phyloP scores from a whole-genome alignment of 2,888 invertebrate species.

The Tenthredo distinguenda region DNA sequence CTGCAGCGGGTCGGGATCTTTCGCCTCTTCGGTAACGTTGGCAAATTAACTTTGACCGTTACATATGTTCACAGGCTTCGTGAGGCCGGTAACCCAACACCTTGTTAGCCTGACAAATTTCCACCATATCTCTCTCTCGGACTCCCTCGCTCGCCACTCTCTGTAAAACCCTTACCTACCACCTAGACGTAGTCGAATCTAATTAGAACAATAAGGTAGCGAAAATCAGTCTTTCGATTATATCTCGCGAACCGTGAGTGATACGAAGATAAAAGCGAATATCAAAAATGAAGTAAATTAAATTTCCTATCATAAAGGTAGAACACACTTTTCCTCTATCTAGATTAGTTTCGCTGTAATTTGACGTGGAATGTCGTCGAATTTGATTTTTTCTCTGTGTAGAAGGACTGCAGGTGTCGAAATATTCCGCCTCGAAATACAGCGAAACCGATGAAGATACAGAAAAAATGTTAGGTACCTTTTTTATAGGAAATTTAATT shows the following conservation, averaged over 20 bases:
- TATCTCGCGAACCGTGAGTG: background rate
- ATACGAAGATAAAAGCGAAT: background rate
- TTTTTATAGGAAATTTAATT: background rate
- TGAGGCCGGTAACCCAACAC: constrained; percentile 73
- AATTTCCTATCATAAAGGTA: background rate
- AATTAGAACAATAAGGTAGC: background rate
- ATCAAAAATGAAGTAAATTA: background rate
- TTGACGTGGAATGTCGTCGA: background rate
- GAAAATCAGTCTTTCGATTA: background rate
- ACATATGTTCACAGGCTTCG: constrained; percentile 73
- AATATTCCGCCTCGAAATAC: background rate
- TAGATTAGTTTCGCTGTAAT: background rate
- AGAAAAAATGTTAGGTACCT: background rate
- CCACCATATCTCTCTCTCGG: constrained; percentile 64
- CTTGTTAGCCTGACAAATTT: constrained; percentile 76
- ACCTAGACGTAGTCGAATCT: background rate
- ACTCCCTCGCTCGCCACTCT: background rate
- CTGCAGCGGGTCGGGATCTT: background rate
- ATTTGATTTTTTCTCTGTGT: background rate
- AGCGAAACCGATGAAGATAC: background rate
- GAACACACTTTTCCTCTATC: background rate
- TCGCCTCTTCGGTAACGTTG: background rate
- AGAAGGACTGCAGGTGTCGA: background rate
- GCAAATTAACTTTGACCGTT: constrained; percentile 58
- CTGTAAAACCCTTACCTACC: constrained; percentile 5